Percentiles rank a stretch among this genome's conserved stretches.
phyloP scores from a whole-genome alignment of 2,113 vertebrate species.

The Gallinago paraguaiae region DNA sequence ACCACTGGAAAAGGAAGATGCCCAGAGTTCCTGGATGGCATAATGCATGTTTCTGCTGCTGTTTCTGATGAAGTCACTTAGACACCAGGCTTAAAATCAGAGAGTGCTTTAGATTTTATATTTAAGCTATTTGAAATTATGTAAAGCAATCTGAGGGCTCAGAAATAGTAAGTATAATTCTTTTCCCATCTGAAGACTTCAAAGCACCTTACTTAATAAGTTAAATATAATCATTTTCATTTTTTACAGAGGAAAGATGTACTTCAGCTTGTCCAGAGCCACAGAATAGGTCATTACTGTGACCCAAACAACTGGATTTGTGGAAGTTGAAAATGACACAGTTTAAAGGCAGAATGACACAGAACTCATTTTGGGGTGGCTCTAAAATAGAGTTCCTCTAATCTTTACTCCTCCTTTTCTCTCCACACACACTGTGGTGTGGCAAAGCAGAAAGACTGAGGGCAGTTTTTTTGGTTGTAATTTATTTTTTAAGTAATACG shows the following conservation, averaged over 20 bases:
- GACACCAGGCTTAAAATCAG: background rate
- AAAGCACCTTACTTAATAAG: background rate
- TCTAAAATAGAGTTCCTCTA: background rate
- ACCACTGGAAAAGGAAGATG: background rate
- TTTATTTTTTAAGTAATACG: background rate
- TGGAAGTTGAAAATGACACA: background rate
- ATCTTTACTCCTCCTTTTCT: background rate
- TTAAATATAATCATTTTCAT: background rate
- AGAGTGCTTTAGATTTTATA: background rate
- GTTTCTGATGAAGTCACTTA: background rate
- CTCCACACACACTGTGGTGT: rapidly evolving
- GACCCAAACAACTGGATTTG: background rate
- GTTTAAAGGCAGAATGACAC: background rate
- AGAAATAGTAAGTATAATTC: background rate
- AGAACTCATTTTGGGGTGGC: background rate
- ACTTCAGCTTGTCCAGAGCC: background rate
- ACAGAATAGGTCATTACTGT: background rate
- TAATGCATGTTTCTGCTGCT: background rate
- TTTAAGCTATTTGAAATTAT: background rate
- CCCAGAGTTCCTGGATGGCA: background rate
- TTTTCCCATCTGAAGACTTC: background rate
- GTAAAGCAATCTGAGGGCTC: background rate
- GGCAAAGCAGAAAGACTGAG: background rate
- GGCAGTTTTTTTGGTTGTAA: background rate
- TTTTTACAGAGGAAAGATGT: background rate